A percentile compares a stretch with the other conserved stretches of the same genome.
Conservation (phyloP, 2,888 invertebrate genomes). For the Podotricha telesiphe region DNA sequence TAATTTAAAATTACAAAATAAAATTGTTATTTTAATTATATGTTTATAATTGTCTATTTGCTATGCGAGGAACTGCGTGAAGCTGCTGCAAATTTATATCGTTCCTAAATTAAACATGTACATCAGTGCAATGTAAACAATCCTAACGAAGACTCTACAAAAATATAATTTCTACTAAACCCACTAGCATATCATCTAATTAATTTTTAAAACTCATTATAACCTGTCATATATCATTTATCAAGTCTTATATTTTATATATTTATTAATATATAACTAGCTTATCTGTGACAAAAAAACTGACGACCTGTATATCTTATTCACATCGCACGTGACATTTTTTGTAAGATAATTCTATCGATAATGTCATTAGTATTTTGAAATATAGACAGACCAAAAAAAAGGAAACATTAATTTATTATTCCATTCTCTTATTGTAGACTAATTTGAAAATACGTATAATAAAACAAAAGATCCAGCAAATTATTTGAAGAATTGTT, state of each 20-base stretch:
- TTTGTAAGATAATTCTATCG: background rate
- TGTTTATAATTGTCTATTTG: no score
- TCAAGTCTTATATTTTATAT: background rate
- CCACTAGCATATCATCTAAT: background rate
- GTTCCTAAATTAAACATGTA: no score
- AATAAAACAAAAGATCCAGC: background rate
- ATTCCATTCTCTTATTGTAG: background rate
- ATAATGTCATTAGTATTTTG: constrained; percentile 7
- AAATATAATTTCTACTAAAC: background rate
- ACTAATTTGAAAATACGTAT: background rate
- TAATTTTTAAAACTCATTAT: background rate
- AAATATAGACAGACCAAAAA: background rate
- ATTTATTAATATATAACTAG: background rate
- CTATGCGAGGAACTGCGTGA: no score
- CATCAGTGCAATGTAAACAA: background rate
- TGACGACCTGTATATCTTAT: background rate
- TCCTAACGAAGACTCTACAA: background rate
- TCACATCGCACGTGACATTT: background rate
- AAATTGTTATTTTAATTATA: background rate
- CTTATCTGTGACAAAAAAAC: background rate
- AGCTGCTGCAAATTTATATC: no score
- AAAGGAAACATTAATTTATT: constrained; percentile 2
- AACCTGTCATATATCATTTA: background rate
- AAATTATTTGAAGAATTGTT: no score
- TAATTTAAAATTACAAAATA: background rate